Percentiles rank a stretch among this genome's conserved stretches.
These are phyloP conservation scores for Diplolepis rosae DNA, from an alignment of 2,888 invertebrate species.

Conservation along the genomic window DNA sequence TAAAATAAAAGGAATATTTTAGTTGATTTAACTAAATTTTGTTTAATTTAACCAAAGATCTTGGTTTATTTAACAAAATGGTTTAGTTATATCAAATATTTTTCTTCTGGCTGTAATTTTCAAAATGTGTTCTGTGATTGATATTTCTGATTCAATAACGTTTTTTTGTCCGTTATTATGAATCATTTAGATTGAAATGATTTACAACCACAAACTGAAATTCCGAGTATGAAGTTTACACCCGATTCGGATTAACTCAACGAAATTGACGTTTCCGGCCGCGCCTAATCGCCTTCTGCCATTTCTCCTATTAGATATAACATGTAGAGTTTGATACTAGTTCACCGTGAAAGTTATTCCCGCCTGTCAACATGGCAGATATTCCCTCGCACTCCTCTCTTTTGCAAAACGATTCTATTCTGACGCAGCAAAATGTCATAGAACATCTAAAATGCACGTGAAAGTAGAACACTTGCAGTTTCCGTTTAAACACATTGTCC, in stretches of 20 bases:
- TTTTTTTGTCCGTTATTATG: not conserved
- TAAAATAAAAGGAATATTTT: too few relatives aligned
- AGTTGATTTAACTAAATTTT: too few relatives aligned
- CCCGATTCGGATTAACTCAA: constrained; percentile 52
- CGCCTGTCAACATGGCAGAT: constrained; percentile 7
- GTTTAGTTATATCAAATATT: too few relatives aligned
- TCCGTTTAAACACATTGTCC: not conserved
- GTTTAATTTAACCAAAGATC: too few relatives aligned
- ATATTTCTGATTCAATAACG: too few relatives aligned
- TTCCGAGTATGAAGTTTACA: constrained; percentile 12
- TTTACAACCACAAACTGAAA: constrained; percentile 23
- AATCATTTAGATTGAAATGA: not conserved
- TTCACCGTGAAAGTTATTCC: constrained; percentile 57
- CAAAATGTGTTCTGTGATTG: too few relatives aligned
- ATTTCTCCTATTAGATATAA: constrained; percentile 40
- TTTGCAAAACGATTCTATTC: constrained; percentile 25
- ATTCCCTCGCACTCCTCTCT: not conserved
- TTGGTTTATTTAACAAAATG: too few relatives aligned
- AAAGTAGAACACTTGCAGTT: constrained; percentile 25
- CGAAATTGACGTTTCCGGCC: constrained; percentile 68
- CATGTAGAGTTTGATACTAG: not conserved
- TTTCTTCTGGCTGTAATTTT: too few relatives aligned
- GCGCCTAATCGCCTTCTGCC: constrained; percentile 58
- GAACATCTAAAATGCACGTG: constrained; percentile 8
- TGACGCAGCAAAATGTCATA: constrained; percentile 17